Percentiles rank a stretch among this genome's conserved stretches.
phyloP scores from a whole-genome alignment of 2,888 invertebrate genomes.

The Camptogramma bilineatum region DNA sequence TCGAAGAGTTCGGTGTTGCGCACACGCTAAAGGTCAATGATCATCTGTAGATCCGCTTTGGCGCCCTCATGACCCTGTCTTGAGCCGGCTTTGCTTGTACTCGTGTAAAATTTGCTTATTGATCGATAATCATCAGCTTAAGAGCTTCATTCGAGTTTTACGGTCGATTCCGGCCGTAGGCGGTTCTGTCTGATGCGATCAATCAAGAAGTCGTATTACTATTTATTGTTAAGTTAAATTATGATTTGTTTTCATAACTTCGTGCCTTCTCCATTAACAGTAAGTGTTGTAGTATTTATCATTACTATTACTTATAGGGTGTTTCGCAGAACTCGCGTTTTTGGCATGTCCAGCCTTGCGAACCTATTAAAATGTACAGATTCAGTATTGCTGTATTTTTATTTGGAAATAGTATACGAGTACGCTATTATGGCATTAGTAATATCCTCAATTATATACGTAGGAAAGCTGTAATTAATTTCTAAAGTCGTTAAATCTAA shows the following conservation, averaged over 20 bases:
- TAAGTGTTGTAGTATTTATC: slow-evolving; percentile 21
- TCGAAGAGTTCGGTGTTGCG: slow-evolving; percentile 59
- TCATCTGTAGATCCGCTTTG: slow-evolving; percentile 85
- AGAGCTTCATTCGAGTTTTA: slow-evolving; percentile 43
- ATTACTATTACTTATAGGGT: no score
- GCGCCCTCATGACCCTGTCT: slow-evolving; percentile 82
- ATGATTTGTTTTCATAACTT: slow-evolving; percentile 29
- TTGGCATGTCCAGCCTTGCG: no score
- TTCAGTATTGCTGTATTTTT: no score
- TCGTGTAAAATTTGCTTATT: slow-evolving; percentile 70
- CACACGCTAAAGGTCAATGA: slow-evolving; percentile 83
- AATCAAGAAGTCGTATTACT: slow-evolving; percentile 14
- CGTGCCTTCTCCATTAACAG: slow-evolving; percentile 13
- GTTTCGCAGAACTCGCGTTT: no score
- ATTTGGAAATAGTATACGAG: no score
- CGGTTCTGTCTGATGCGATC: slow-evolving; percentile 26
- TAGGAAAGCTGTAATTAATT: no score
- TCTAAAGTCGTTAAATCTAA: no score
- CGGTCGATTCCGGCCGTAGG: slow-evolving; percentile 28
- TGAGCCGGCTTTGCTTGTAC: slow-evolving; percentile 66
- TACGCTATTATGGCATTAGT: no score
- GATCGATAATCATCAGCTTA: slow-evolving; percentile 61
- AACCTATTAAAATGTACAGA: no score
- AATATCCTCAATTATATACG: no score
- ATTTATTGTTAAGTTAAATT: slow-evolving; percentile 17